These are phyloP conservation scores for Notarius lentiginosus DNA, from an alignment of 2,113 vertebrate genomes.

Conservation along the genomic window DNA sequence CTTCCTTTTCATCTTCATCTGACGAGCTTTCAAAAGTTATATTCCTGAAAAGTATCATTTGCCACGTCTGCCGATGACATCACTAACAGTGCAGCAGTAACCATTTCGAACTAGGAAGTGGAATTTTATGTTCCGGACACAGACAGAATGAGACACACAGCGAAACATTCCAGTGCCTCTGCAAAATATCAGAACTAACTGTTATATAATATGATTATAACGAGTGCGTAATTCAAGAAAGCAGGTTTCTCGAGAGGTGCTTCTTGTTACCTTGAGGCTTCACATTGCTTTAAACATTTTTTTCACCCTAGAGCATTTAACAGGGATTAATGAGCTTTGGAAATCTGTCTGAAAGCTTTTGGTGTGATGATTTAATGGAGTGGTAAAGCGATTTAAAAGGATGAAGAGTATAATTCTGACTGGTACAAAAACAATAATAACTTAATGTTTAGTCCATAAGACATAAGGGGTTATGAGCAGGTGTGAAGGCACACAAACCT, in stretches of 20 bases:
- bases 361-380: slow-evolving; percentile 67
- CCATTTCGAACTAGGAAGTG: no score
- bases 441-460: slow-evolving; percentile 52
- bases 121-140: no score
- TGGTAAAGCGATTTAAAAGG: neutral
- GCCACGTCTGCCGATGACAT: no score
- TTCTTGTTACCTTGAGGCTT: slow-evolving; percentile 60
- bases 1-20: no score
- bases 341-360: slow-evolving; percentile 70
- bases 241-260: slow-evolving; percentile 55
- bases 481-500: slow-evolving; percentile 58
- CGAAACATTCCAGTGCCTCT: no score
- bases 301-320: slow-evolving; percentile 71
- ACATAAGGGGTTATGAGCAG: slow-evolving; percentile 57
- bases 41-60: no score
- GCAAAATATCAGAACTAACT: no score
- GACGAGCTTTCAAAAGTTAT: no score
- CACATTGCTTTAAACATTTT: slow-evolving; percentile 70
- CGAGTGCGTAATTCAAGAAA: neutral
- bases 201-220: neutral
- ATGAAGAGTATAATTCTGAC: slow-evolving; percentile 8
- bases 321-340: slow-evolving; percentile 70
- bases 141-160: no score
- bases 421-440: slow-evolving; percentile 55
- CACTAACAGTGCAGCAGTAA: no score